phyloP scores from a whole-genome alignment of 2,888 invertebrate genomes.

The Ophion ventricosus region DNA sequence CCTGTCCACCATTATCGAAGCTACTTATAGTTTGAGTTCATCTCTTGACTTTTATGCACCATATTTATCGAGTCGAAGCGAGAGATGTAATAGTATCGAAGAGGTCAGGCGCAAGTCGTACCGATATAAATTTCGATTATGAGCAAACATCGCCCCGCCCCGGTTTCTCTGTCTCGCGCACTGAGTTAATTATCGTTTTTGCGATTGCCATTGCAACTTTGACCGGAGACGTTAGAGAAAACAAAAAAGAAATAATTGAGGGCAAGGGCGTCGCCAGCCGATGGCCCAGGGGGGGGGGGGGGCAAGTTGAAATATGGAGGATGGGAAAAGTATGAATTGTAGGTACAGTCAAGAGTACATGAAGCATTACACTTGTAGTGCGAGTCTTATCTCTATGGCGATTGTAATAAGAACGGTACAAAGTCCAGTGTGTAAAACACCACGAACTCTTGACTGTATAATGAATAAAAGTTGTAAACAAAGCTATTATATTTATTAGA shows the following conservation, averaged over 20 bases:
- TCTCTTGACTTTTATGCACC: background rate
- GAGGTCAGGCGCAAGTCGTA: conserved; percentile 48
- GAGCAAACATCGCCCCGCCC: conserved; percentile 21
- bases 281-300: no score
- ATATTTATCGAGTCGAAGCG: background rate
- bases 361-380: no score
- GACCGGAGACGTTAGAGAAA: conserved; percentile 30
- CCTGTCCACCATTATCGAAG: background rate
- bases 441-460: no score
- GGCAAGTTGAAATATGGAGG: no score
- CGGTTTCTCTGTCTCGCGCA: background rate
- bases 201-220: conserved; percentile 35
- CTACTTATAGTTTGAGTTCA: background rate
- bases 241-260: background rate
- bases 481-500: no score
- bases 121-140: conserved; percentile 51
- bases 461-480: no score
- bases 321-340: no score
- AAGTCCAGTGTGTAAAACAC: no score
- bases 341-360: no score
- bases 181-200: background rate
- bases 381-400: no score
- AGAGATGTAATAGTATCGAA: background rate
- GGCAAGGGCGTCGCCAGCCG: no score
- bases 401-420: no score